phyloP scores from a whole-genome alignment of 1,140 invertebrate species.

The Meloidogyne hapla region DNA sequence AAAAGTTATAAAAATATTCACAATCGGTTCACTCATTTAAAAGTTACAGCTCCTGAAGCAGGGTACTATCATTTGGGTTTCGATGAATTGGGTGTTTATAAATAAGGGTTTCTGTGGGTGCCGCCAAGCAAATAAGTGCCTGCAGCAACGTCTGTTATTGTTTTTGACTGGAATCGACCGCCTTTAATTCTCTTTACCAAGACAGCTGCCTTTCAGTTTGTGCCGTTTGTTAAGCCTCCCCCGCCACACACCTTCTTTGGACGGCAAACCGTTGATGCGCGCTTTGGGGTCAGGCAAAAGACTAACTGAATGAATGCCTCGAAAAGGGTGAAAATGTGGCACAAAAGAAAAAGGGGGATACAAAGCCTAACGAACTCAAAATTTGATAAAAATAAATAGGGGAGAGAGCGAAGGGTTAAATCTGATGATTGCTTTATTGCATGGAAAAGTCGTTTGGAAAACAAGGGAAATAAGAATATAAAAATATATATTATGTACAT shows the following conservation, averaged over 20 bases:
- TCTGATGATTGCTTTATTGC: slow-evolving; percentile 3
- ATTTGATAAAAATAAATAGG: not conserved
- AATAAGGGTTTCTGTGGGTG: not conserved
- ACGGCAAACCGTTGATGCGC: not conserved
- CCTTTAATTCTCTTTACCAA: slow-evolving; percentile 3
- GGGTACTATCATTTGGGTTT: not conserved
- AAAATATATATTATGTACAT: not conserved
- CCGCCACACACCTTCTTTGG: not conserved
- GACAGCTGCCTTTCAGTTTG: slow-evolving; percentile 4
- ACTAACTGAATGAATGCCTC: not conserved
- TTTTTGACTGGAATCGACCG: slow-evolving; percentile 5
- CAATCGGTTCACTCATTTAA: not conserved
- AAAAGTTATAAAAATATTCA: not conserved
- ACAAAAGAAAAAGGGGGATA: not conserved
- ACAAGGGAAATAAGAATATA: not conserved
- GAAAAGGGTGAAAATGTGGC: not conserved
- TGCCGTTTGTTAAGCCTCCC: not conserved
- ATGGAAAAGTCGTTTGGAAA: not conserved
- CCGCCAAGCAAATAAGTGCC: not conserved
- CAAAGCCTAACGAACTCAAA: not conserved
- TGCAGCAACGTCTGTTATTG: not conserved
- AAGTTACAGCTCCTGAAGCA: not conserved
- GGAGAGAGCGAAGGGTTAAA: not conserved
- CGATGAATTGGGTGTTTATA: not conserved
- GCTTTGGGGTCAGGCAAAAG: not conserved